Percentiles rank a stretch among this genome's conserved stretches.
Conservation (phyloP, 2,888 invertebrate species). For the Operophtera brumata region DNA sequence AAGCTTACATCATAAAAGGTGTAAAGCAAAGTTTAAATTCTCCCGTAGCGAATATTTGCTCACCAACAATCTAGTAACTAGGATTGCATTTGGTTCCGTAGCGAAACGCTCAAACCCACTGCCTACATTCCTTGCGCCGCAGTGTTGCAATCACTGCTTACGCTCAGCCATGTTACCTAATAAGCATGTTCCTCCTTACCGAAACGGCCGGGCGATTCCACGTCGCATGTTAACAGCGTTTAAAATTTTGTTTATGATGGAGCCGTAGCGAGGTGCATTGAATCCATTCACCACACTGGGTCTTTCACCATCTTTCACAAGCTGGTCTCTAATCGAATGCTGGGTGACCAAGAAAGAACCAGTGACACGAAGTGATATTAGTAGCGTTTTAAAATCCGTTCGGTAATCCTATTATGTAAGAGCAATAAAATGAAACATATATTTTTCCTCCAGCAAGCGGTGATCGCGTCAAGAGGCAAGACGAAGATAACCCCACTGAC, state of each 20-base stretch:
- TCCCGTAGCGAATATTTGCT: neutral
- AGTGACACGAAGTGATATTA: too few relatives aligned
- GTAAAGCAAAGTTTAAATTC: neutral
- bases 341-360: too few relatives aligned
- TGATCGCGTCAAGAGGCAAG: constrained; percentile 83
- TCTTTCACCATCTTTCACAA: too few relatives aligned
- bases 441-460: constrained; percentile 64
- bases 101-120: constrained; percentile 50
- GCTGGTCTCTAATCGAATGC: too few relatives aligned
- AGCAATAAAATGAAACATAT: constrained; percentile 7
- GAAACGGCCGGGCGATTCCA: constrained; percentile 25
- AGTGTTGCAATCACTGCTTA: constrained; percentile 71
- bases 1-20: neutral
- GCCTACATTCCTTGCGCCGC: constrained; percentile 63
- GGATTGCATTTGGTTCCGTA: constrained; percentile 40
- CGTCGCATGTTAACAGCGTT: constrained; percentile 26
- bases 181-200: constrained; percentile 44
- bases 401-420: constrained; percentile 16
- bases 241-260: neutral
- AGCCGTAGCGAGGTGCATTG: too few relatives aligned
- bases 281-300: too few relatives aligned
- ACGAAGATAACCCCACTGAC: constrained; percentile 82
- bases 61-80: constrained; percentile 33
- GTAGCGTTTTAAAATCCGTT: neutral
- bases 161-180: constrained; percentile 71